Base-by-base conservation (phyloP, 2,797 vertebrate species). In the Characodon lateralis region DNA sequence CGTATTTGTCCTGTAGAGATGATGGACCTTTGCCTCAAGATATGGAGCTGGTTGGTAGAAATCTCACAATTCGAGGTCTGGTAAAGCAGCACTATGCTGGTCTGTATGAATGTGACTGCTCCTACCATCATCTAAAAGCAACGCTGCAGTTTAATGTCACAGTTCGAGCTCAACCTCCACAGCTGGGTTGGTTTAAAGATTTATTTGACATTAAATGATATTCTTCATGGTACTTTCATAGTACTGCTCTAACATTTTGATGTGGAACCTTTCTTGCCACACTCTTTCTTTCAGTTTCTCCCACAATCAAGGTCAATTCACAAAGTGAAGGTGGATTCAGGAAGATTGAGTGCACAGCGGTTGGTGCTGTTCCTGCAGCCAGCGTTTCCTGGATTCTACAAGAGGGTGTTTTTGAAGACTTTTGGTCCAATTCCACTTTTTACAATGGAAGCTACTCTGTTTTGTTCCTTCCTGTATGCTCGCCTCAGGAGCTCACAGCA, bases 321-420 rank as follows among this genome's bases (percentile, higher is more conserved):
- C 76, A 48, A 68, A 85, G 77, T 22, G 76, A 91, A 77, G 83
- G 74, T 79, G 90, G 88, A 83, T 72, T 51, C 72, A 69, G 84
- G 68, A 74, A 87, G 90, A 86, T 95, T 76, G 90, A 94, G 89
- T 96, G 94, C 86, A 89, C 85, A 61, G 95, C 94, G 68, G 90
- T 84, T 35, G 89, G 91, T 79, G 92, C 90, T 48, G 78, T 90
- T 83, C 94, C 93, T 68, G 90, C 85, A 73, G 94, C 95, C 85
- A 94, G 88, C 72, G 59, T 95, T 77, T 95, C 93, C 85, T 96
- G 95, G 94, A 77, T 89, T 76, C 88, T 93, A 78, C 93, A 93
- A 28, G 83, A 90, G 88, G 91, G 91, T 80, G 85, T 93, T 79
- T 90, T 91, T 72, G 81, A 70, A 78, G 89, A 72, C 72, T 78